Evolutionary conservation across 2,888 invertebrate species (phyloP).

Genomic region (Taenaris catops): DNA sequence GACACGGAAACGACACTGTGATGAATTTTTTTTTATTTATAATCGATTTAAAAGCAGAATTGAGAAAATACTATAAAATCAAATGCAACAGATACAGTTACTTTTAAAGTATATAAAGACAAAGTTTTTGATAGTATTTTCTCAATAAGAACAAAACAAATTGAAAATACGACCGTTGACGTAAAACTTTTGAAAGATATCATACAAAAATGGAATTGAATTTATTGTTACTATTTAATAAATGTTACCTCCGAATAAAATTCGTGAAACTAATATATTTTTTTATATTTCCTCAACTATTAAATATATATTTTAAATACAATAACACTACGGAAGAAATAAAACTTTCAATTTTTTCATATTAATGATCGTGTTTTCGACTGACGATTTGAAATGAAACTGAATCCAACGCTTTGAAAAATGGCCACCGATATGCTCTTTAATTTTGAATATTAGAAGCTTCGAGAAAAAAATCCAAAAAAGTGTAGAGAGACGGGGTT

Average conservation of each 20-base stretch:
- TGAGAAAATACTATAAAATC: slow-evolving; percentile 8
- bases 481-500: slow-evolving; percentile 36
- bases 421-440: slow-evolving; percentile 63
- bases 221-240: no score
- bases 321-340: no score
- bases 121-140: slow-evolving; percentile 18
- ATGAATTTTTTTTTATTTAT: slow-evolving; percentile 19
- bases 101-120: no score
- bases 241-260: no score
- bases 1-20: no score
- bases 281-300: no score
- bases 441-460: slow-evolving; percentile 31
- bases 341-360: no score
- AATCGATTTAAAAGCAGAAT: slow-evolving; percentile 10
- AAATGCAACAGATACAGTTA: no score
- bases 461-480: slow-evolving; percentile 37
- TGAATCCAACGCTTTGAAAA: slow-evolving; percentile 53
- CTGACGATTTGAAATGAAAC: slow-evolving; percentile 30
- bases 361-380: slow-evolving; percentile 34
- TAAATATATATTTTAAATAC: no score
- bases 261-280: no score
- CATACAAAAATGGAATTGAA: no score
- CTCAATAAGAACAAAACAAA: slow-evolving; percentile 15
- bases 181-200: slow-evolving; percentile 8
- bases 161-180: slow-evolving; percentile 18